Evolutionary conservation across 2,888 invertebrate genomes (phyloP), one percentile per base, ranked within the genome.

Genomic region (Corythucha ciliata): DNA sequence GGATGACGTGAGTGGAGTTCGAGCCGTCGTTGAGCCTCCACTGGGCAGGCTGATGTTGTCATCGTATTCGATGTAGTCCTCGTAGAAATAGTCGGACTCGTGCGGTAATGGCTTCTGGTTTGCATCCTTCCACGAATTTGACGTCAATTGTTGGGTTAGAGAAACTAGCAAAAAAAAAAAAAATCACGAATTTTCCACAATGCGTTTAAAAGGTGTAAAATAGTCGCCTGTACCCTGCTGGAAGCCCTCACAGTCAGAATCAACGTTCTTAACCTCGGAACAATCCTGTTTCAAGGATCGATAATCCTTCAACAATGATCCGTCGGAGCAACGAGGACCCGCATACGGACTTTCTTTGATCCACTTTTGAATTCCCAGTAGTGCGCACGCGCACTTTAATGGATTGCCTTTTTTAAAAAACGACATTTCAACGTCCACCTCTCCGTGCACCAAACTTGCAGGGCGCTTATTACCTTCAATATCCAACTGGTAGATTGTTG

Each of bases 311-410:
- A 88, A 73, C 12, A 82, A 72, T 16, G 80, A 79, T 1, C 88
- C 88, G 63, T 88, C 86, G 22, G 78, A 75, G 65, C 88, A 89
- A 63, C 78, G 77, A 4, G 88, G 88, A 3, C 87, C 87, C 10
- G 57, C 53, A 12, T 55, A 46, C 3, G 60, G 58, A 0, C 81
- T 78, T 66, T 87, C 85, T 56, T 80, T 78, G 22, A 88, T 68
- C 88, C 88, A 89, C 3, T 80, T 81, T 60, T 85, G 78, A 2
- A 90, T 69, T 90, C 90, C 90, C 48, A 85, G 73, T 67, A 87
- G 75, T 57, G 79, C 80, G 64, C 90, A 90, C 42, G 84, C 80
- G 65, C 90, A 90, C 20, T 77, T 73, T 55, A 91, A 70, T 1
- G 90, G 90, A 70, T 90, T 91, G 26, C 84, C 88, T 87, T 67